Percentiles rank a stretch among this genome's conserved stretches.
phyloP scores from a whole-genome alignment of 2,888 invertebrate genomes.

The Pollenia labialis region DNA sequence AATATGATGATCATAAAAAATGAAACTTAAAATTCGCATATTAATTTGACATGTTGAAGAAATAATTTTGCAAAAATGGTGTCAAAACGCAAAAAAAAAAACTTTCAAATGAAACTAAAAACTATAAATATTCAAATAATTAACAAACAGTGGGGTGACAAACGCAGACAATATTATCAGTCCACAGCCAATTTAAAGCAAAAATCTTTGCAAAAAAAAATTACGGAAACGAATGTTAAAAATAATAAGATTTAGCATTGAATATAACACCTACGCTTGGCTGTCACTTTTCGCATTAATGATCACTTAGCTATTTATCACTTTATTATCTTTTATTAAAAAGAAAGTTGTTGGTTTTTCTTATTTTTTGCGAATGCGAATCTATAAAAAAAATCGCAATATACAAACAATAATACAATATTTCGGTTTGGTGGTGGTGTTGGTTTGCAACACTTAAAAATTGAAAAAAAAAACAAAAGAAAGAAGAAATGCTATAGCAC shows the following conservation, averaged over 20 bases:
- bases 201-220: background rate
- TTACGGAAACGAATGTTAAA: background rate
- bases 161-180: background rate
- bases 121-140: background rate
- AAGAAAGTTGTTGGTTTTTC: too few relatives aligned
- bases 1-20: conserved; percentile 20
- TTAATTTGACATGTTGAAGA: conserved; percentile 41
- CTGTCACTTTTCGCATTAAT: conserved; percentile 54
- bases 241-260: background rate
- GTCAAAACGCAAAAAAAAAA: conserved; percentile 6
- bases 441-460: too few relatives aligned
- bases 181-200: background rate
- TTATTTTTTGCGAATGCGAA: background rate
- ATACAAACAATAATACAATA: too few relatives aligned
- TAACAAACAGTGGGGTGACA: conserved; percentile 6
- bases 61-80: conserved; percentile 1
- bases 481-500: too few relatives aligned
- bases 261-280: conserved; percentile 40
- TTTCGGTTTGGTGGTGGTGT: too few relatives aligned
- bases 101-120: conserved; percentile 2
- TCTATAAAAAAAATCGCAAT: background rate
- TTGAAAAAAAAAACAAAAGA: too few relatives aligned
- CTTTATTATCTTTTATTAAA: background rate
- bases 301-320: conserved; percentile 58
- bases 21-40: background rate